A percentile compares a stretch with the other conserved stretches of the same genome.
phyloP scores from a whole-genome alignment of 2,888 invertebrate genomes.

The Leptopterna dolabrata region DNA sequence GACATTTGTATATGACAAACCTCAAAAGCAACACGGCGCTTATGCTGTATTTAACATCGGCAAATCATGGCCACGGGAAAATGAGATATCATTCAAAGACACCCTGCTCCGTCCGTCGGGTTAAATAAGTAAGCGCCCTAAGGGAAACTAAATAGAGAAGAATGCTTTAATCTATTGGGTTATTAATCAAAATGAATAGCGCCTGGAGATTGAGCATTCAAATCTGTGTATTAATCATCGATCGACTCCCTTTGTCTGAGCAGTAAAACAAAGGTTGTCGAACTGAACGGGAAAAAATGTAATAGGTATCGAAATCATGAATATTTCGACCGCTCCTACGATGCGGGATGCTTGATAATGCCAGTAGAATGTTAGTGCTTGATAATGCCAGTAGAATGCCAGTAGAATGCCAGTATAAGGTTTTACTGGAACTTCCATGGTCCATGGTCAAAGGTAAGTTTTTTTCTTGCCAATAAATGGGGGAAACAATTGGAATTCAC shows the following conservation, averaged over 20 bases:
- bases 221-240: constrained; percentile 41
- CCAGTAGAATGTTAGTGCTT: no score
- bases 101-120: not conserved
- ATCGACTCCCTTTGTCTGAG: constrained; percentile 9
- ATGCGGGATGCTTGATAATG: no score
- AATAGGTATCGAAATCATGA: not conserved
- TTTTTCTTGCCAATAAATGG: no score
- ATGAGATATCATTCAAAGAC: constrained; percentile 43
- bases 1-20: constrained; percentile 51
- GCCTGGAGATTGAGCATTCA: constrained; percentile 44
- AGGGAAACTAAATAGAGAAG: constrained; percentile 32
- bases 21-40: constrained; percentile 13
- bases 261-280: constrained; percentile 24
- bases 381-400: no score
- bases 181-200: constrained; percentile 41
- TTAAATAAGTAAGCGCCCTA: constrained; percentile 36
- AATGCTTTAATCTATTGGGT: constrained; percentile 29
- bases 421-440: no score
- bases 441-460: no score
- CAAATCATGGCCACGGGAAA: constrained; percentile 28
- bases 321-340: not conserved
- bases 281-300: not conserved
- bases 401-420: no score
- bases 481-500: no score
- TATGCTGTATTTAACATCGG: constrained; percentile 23